Base-by-base conservation (phyloP, 2,113 vertebrate species). In the Oceanodroma tethys region DNA sequence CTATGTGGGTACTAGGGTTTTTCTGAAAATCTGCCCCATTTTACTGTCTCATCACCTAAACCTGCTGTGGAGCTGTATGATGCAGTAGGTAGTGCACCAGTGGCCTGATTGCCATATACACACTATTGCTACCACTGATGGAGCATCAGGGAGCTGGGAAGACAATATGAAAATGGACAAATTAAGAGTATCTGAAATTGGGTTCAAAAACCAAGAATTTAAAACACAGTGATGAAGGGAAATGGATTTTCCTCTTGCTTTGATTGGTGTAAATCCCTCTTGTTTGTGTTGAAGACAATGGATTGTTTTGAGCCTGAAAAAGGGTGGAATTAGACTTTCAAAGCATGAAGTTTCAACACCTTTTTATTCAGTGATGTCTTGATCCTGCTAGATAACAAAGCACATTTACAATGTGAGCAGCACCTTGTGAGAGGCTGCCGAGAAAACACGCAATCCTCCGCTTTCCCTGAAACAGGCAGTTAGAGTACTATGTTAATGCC, bases 261-360 rank as follows among this genome's bases (percentile, higher is more conserved):
- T 7, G 2, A 23, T 27, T 67, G 55, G 21, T 65, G 40, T 71
- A 86, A 97, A 92, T 68, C 43, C 56, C 20, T 88, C 81, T 72
- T 83, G 40, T 62, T 90, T 91, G 13, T 83, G 20, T 36, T 79
- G 73, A 87, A 94, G 48, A 55, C 38, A 56, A 11, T 63, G 36
- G 43, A 42, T 72, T 56, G 36, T 81, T 72, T 75, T 67, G 52
- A 47, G 43, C 48, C 58, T 68, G 62, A 50, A 79, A 91, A 93
- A 53, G 45, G 47, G n/a, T 55, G 43, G 62, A 85, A 95, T 95
- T 79, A 68, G 70, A 87, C 76, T 93, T 96, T 80, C 32, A 94
- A 95, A 93, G 42, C 26, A 38, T 84, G n/a, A 79, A 81, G 55
- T 79, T 81, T 73, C 50, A 72, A 26, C 81, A 50, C 34, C 11